Base-by-base conservation (phyloP, 2,888 invertebrate species). In the Megaustenia siamemsis region DNA sequence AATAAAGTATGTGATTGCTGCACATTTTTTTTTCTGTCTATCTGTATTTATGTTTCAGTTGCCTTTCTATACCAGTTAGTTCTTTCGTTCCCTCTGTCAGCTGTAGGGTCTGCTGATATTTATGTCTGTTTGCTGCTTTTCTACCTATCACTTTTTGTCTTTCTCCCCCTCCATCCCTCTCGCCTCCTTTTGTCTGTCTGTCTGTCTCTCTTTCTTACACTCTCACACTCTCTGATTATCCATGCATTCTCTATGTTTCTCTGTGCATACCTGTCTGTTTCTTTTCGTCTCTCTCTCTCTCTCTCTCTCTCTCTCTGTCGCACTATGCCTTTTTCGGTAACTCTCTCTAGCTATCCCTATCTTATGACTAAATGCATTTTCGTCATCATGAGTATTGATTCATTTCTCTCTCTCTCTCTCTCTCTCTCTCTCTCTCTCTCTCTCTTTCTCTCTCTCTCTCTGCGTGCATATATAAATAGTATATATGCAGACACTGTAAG, bases 251-350 rank as follows among this genome's bases (percentile, higher is more conserved):
- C 24, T 43, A 10, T n/a, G 6, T 45, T 12, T n/a, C 5, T 76
- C 28, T 43, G 4, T 45, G 21, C 40, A 15, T 66, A 6, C 66
- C 40, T 81, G 35, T 56, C 43, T 71, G n/a, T 45, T 56, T 75
- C 43, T 76, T 49, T 83, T 32, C 76, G 53, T 83, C 28, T 83
- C 49, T 66, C 38, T 66, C 35, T 77, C 49, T 77, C 53, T 76
- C n/a, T 68, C 53, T 77, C 35, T 68, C 77, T 83, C 53, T 77
- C 35, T 83, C 53, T 66, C 69, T 77, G n/a, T 77, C 56, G 53
- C 38, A 68, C 77, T 83, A 10, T 77, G 53, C 69, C 53, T 69
- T 77, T 77, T 32, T 69, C 69, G 76, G 6, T 71, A n/a, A 69
- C 53, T 68, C 68, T 56, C 35, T 77, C 77, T 68, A 38, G 77